Evolutionary conservation across 2,888 invertebrate genomes (phyloP).

Genomic region (Xanthostigma xanthostigma): DNA sequence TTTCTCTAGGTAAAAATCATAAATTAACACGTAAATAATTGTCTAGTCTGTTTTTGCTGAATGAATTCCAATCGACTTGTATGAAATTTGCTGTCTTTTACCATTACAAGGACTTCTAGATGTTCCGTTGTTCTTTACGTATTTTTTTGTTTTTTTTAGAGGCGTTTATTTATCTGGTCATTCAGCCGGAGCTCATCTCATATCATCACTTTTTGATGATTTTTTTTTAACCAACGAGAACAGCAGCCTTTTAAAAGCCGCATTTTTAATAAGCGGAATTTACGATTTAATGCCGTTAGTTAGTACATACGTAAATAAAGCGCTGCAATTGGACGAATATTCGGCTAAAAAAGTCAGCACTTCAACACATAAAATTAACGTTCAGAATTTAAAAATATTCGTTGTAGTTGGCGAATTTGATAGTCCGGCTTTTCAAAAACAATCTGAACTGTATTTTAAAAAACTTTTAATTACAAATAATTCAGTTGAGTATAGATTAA

Average conservation of each 20-base stretch:
- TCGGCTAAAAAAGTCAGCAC: conserved; percentile 40
- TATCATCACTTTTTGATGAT: conserved; percentile 44
- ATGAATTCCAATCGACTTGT: no score
- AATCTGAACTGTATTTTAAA: conserved; percentile 43
- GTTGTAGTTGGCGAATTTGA: conserved; percentile 50
- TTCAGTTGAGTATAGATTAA: conserved; percentile 39
- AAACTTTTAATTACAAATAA: conserved; percentile 32
- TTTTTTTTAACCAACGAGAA: conserved; percentile 17
- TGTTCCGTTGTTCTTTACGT: no score
- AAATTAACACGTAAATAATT: no score
- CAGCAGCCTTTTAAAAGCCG: conserved; percentile 31
- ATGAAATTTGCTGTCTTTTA: no score
- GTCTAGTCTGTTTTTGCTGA: no score
- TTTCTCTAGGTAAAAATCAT: no score
- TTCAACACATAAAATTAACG: conserved; percentile 31
- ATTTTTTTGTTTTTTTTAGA: no score
- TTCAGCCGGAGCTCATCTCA: conserved; percentile 74
- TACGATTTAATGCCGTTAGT: conserved; percentile 60
- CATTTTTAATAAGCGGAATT: conserved; percentile 60
- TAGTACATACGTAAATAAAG: conserved; percentile 47
- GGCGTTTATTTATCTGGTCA: conserved; percentile 65
- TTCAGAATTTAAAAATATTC: conserved; percentile 24
- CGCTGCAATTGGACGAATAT: conserved; percentile 44
- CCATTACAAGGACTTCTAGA: no score
- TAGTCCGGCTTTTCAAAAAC: conserved; percentile 50